phyloP scores from a whole-genome alignment of 2,888 invertebrate genomes.

The Osmoderma eremita region DNA sequence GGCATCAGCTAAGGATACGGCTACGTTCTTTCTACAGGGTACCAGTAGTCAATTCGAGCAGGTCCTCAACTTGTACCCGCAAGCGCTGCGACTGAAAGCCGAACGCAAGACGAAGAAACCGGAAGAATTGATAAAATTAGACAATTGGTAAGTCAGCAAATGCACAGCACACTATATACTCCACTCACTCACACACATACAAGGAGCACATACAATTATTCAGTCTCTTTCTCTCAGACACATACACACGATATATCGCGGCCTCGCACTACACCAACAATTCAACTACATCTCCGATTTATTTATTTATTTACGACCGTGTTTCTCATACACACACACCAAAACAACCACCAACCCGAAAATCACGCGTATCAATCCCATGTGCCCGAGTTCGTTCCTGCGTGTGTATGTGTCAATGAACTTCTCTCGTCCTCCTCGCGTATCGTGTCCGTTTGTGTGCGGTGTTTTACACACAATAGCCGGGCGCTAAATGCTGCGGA shows the following conservation, averaged over 20 bases:
- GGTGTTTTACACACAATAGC: conserved; percentile 40
- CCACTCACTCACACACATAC: not conserved
- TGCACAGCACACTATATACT: not conserved
- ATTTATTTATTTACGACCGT: too few relatives aligned
- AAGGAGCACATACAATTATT: not conserved
- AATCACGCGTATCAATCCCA: too few relatives aligned
- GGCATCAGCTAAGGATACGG: conserved; percentile 88
- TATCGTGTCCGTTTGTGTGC: conserved; percentile 31
- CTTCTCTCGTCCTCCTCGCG: conserved; percentile 50
- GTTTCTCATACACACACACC: too few relatives aligned
- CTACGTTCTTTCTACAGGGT: conserved; percentile 93
- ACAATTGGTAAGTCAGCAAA: conserved; percentile 91
- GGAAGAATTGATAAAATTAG: conserved; percentile 93
- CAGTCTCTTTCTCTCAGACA: not conserved
- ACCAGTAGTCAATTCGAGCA: conserved; percentile 87
- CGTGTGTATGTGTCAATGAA: conserved; percentile 54
- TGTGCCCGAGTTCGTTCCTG: not conserved
- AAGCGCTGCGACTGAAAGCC: conserved; percentile 90
- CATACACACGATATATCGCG: not conserved
- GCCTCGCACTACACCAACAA: not conserved
- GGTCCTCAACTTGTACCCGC: conserved; percentile 90
- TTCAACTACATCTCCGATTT: too few relatives aligned
- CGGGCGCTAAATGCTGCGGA: conserved; percentile 58
- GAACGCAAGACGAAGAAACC: conserved; percentile 92
- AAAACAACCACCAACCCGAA: too few relatives aligned